phyloP scores from a whole-genome alignment of 2,888 invertebrate species.

The Drosophila pseudotalamancana region DNA sequence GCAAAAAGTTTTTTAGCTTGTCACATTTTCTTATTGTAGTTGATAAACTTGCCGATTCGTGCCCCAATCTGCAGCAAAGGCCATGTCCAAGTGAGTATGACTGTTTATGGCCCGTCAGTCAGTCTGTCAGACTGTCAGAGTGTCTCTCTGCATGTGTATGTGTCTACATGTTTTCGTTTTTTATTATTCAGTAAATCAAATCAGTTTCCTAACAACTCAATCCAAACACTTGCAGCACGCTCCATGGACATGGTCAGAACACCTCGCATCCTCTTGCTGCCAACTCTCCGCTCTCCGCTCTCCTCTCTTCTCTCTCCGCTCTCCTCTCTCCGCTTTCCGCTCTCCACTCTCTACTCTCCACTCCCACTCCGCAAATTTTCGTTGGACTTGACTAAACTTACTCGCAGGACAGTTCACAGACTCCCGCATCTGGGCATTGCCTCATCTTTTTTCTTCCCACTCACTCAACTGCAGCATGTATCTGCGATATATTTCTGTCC shows the following conservation, averaged over 20 bases:
- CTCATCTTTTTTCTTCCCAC: conserved; percentile 34
- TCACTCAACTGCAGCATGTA: conserved; percentile 36
- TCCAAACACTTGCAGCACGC: conserved; percentile 79
- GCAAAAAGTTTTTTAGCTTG: conserved; percentile 63
- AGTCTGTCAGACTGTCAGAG: conserved; percentile 29
- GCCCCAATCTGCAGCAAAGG: conserved; percentile 37
- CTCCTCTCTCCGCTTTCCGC: neutral
- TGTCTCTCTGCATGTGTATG: conserved; percentile 4
- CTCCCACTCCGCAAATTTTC: neutral
- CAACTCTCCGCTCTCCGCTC: too few species aligned
- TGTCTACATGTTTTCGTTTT: conserved; percentile 68
- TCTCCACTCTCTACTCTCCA: neutral
- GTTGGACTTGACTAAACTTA: conserved; percentile 18
- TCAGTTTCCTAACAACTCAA: conserved; percentile 81
- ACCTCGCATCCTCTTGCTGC: conserved; percentile 5
- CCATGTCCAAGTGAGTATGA: conserved; percentile 76
- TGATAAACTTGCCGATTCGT: conserved; percentile 71
- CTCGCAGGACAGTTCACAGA: conserved; percentile 26
- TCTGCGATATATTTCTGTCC: conserved; percentile 24
- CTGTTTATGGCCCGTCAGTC: conserved; percentile 73
- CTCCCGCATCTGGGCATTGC: conserved; percentile 35
- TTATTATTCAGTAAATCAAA: conserved; percentile 79
- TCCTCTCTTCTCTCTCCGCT: neutral
- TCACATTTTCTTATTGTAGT: conserved; percentile 77
- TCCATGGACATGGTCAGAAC: conserved; percentile 56